These are phyloP conservation scores for Tetraodon nigroviridis DNA, from an alignment of 2,113 vertebrate species.

Conservation along the genomic window DNA sequence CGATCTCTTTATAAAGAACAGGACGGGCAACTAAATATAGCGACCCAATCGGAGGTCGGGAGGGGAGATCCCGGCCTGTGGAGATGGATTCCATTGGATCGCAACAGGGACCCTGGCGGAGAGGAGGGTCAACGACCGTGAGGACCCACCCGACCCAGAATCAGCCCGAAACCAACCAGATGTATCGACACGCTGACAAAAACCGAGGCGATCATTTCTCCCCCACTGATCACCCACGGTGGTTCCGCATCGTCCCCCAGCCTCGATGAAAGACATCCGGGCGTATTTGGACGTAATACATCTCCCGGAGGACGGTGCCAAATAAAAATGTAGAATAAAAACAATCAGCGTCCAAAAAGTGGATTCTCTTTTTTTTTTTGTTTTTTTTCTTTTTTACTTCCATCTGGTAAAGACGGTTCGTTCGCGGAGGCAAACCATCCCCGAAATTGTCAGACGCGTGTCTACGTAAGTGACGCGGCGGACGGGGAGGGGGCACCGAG, in stretches of 20 bases:
- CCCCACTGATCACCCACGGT: too few species aligned
- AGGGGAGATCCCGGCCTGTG: slow-evolving; percentile 79
- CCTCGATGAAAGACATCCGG: neutral
- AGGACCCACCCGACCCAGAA: slow-evolving; percentile 48
- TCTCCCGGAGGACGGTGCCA: too few species aligned
- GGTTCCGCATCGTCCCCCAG: neutral
- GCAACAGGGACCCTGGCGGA: slow-evolving; percentile 22
- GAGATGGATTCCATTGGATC: slow-evolving; percentile 71
- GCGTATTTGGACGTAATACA: too few species aligned
- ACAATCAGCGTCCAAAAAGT: too few species aligned
- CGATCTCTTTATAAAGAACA: slow-evolving; percentile 82
- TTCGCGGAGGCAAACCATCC: slow-evolving; percentile 1
- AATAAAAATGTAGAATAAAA: too few species aligned
- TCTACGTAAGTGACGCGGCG: slow-evolving; percentile 55
- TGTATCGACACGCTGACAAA: neutral
- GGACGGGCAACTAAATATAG: slow-evolving; percentile 91
- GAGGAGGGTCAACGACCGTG: slow-evolving; percentile 51
- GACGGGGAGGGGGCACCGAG: slow-evolving; percentile 66
- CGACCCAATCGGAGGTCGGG: slow-evolving; percentile 80
- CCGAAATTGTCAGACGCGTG: slow-evolving; percentile 42
- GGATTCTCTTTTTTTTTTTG: too few species aligned
- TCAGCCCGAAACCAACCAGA: slow-evolving; percentile 8
- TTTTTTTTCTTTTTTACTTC: too few species aligned
- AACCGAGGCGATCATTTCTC: neutral
- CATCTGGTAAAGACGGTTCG: too few species aligned